Percentiles rank a stretch among this genome's conserved stretches.
Evolutionary conservation across 2,888 invertebrate genomes (phyloP).

Genomic region (Pherbina coryleti): DNA sequence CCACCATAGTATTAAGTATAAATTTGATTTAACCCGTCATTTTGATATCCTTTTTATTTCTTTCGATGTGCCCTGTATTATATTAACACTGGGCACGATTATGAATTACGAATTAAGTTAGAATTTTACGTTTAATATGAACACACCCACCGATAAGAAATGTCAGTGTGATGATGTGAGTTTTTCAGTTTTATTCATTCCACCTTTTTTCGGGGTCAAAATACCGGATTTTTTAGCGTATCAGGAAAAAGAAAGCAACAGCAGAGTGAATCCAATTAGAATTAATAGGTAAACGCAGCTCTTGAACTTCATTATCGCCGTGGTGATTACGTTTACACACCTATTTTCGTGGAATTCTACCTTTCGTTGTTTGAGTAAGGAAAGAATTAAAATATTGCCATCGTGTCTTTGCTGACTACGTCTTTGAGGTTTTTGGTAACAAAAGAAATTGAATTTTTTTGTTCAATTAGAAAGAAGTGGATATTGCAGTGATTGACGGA

Average conservation of each 20-base stretch:
- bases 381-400: slow-evolving; percentile 21
- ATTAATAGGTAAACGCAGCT: background rate
- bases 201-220: background rate
- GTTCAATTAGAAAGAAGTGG: background rate
- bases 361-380: background rate
- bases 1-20: too few species aligned
- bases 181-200: background rate
- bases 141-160: slow-evolving; percentile 1
- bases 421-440: background rate
- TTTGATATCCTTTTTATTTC: background rate
- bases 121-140: background rate
- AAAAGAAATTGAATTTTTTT: background rate
- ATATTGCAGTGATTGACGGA: background rate
- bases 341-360: background rate
- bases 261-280: background rate
- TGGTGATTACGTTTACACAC: background rate
- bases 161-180: slow-evolving; percentile 7
- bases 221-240: slow-evolving; percentile 6
- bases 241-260: background rate
- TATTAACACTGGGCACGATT: background rate
- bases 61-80: background rate
- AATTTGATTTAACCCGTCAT: too few species aligned
- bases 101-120: too few species aligned
- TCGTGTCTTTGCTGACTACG: slow-evolving; percentile 9
- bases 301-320: background rate